These are phyloP conservation scores for Thaleichthys pacificus DNA, from an alignment of 2,797 vertebrate genomes.

Conservation along the genomic window DNA sequence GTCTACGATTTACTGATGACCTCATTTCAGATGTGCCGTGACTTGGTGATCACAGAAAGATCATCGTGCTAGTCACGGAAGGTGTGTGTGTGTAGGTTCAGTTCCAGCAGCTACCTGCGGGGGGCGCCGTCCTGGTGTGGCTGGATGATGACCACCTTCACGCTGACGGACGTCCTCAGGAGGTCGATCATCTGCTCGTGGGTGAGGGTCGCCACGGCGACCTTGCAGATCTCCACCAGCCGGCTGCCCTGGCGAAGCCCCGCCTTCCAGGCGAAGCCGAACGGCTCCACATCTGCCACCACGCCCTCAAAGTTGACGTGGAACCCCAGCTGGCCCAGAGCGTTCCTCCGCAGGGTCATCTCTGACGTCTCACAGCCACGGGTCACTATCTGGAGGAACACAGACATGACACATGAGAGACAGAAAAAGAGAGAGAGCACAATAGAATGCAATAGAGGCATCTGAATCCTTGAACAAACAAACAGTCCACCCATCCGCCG, in stretches of 20 bases:
- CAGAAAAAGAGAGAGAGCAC: background rate
- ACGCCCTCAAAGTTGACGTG: slow-evolving; percentile 98
- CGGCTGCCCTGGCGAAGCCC: slow-evolving; percentile 94
- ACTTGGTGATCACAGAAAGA: background rate
- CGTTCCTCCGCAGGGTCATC: slow-evolving; percentile 90
- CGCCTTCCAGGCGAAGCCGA: slow-evolving; percentile 96
- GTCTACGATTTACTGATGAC: too few species aligned
- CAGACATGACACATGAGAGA: background rate
- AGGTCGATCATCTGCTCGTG: slow-evolving; percentile 99
- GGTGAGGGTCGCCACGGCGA: slow-evolving; percentile 92
- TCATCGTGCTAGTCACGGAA: background rate
- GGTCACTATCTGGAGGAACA: slow-evolving; percentile 81
- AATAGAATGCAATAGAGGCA: background rate
- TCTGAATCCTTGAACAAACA: background rate
- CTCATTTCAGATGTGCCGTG: background rate
- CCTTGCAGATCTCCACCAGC: slow-evolving; percentile 97
- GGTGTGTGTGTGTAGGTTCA: background rate
- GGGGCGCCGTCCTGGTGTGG: slow-evolving; percentile 92
- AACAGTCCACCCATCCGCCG: background rate
- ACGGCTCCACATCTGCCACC: slow-evolving; percentile 95
- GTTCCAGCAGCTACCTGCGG: slow-evolving; percentile 78
- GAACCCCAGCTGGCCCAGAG: slow-evolving; percentile 94
- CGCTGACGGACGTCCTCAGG: slow-evolving; percentile 88
- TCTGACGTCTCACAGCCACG: slow-evolving; percentile 94
- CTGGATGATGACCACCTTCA: slow-evolving; percentile 96